Evolutionary conservation across 1,140 invertebrate species (phyloP).

Genomic region (Cylas formicarius): DNA sequence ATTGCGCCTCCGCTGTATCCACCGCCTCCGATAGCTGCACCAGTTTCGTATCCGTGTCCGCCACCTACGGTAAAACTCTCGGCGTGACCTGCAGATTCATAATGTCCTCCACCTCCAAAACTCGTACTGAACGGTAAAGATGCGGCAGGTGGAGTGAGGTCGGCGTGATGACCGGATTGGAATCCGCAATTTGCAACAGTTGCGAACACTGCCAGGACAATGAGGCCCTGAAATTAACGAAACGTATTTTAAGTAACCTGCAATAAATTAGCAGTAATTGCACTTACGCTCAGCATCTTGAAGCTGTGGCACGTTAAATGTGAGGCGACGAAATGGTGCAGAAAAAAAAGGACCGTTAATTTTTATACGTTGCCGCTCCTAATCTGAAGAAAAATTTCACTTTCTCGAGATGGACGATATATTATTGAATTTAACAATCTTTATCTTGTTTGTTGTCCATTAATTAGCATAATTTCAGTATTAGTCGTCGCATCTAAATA

Average conservation of each 20-base stretch:
- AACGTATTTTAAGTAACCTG: conserved; percentile 4
- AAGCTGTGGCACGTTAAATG: conserved; percentile 7
- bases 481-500: too few relatives aligned
- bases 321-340: conserved; percentile 22
- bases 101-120: conserved; percentile 16
- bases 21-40: neutral
- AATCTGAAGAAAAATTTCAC: conserved; percentile 21
- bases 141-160: conserved; percentile 24
- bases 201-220: conserved; percentile 23
- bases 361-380: conserved; percentile 26
- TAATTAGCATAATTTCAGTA: too few relatives aligned
- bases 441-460: too few relatives aligned
- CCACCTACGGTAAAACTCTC: neutral
- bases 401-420: conserved; percentile 15
- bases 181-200: conserved; percentile 25
- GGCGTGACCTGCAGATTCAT: neutral
- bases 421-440: too few relatives aligned
- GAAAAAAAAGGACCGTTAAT: conserved; percentile 6
- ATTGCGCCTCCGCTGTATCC: neutral
- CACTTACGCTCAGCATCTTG: conserved; percentile 8
- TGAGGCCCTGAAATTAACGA: conserved; percentile 24
- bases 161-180: conserved; percentile 20
- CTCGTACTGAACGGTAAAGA: conserved; percentile 19
- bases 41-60: conserved; percentile 3
- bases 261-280: neutral